Evolutionary conservation across 2,888 invertebrate species (phyloP).

Genomic region (Frankliniella fusca): DNA sequence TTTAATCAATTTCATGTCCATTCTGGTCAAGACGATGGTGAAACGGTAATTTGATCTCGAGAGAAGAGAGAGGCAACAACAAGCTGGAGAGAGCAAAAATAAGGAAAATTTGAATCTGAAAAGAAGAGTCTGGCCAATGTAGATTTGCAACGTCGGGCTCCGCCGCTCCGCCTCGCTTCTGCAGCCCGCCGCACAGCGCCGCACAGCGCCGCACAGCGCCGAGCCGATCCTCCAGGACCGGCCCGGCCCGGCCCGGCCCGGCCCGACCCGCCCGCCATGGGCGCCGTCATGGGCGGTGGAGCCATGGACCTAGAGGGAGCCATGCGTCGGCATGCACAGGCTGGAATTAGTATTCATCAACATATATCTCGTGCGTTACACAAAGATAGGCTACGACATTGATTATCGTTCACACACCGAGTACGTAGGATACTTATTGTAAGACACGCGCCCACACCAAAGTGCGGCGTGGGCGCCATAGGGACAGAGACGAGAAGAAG

Average conservation of each 20-base stretch:
- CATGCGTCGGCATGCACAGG: not conserved
- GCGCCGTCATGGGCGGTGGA: not conserved
- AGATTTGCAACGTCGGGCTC: not conserved
- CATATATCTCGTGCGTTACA: slow-evolving; percentile 11
- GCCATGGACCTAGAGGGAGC: not conserved
- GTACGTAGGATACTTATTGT: not conserved
- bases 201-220: too few species aligned
- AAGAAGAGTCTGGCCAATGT: too few species aligned
- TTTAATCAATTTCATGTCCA: too few species aligned
- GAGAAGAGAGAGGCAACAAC: too few species aligned
- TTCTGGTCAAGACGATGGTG: too few species aligned
- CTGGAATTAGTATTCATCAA: not conserved
- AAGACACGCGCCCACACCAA: not conserved
- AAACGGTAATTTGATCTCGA: too few species aligned
- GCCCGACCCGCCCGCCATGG: too few species aligned
- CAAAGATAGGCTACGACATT: not conserved
- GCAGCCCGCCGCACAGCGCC: too few species aligned
- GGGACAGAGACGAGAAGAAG: not conserved
- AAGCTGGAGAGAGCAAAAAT: too few species aligned
- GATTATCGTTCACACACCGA: not conserved
- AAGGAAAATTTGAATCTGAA: too few species aligned
- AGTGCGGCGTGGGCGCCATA: not conserved
- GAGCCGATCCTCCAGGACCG: too few species aligned
- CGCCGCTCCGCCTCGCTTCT: not conserved
- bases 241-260: too few species aligned